Base-by-base conservation (phyloP, 2,797 vertebrate species). In the Diglossa cyanea region DNA sequence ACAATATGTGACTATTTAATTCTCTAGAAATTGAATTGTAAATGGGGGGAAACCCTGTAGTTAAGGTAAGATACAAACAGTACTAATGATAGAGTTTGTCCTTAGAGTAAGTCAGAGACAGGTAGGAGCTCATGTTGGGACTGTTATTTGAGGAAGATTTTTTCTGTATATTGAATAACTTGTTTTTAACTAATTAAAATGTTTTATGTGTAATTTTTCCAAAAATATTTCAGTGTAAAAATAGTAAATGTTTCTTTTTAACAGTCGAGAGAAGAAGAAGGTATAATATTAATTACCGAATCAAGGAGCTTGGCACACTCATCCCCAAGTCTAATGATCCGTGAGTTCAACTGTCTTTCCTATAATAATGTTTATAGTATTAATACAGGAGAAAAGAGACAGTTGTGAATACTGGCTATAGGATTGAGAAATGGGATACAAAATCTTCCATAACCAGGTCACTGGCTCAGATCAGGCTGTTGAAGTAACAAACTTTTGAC, bases 261-360 rank as follows among this genome's bases (percentile, higher is more conserved):
- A 94, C 97, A 99, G 99, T 99, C 98, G 99, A 99, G 98, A 98
- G 99, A 98, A 98, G 99, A 97, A 98, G 99, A 92, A 98, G 99
- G 96, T 99, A 99, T 98, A 99, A 99, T 98, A 99, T 99, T 97
- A 99, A 99, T 98, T 99, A 99, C 98, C 98, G 99, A 98, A 99
- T 99, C 96, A 99, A 99, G 97, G 99, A 99, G 96, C 98, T 99
- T 96, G 99, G 99, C 96, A 99, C 99, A 17, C 98, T 99, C 96
- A 99, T 99, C 97, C 99, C 99, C 92, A 99, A 99, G 96, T 99
- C 99, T 83, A 99, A 99, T 94, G 99, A 99, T 97, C 99, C 99
- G 99, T 99, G 98, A 99, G 99, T 99, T 96, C 84, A 96, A 74
- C 58, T 95, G 45, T 96, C 74, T 96, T 96, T 97, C 90, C 70